Conservation (phyloP, 2,888 invertebrate species). For the Xanthostigma xanthostigma region DNA sequence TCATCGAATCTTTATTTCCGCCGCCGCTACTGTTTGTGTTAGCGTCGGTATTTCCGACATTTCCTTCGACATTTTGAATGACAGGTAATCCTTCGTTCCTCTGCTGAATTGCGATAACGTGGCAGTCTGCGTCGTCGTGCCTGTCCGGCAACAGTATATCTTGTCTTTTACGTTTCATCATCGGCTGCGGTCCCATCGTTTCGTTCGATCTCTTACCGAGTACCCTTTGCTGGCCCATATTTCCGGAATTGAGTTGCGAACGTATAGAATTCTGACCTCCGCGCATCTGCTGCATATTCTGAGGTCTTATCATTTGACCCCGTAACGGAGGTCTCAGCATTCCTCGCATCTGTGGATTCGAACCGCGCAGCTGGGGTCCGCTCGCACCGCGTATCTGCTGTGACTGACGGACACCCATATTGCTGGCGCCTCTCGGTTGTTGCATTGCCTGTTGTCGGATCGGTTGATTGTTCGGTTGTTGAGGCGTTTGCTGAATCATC, state of each 20-base stretch:
- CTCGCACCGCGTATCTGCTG: too few species aligned
- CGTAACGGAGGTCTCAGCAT: too few species aligned
- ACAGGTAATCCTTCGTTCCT: conserved; percentile 51
- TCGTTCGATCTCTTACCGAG: not conserved
- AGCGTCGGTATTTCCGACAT: conserved; percentile 14
- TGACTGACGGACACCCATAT: too few species aligned
- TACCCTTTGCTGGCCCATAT: too few species aligned
- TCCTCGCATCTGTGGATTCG: too few species aligned
- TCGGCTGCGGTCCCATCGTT: conserved; percentile 12
- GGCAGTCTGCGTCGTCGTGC: conserved; percentile 60
- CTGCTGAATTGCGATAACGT: conserved; percentile 59
- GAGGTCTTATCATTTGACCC: too few species aligned
- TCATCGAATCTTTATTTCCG: conserved; percentile 19
- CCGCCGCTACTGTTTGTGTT: conserved; percentile 24
- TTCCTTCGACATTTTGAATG: conserved; percentile 59
- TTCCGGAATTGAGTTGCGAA: too few species aligned
- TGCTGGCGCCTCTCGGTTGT: too few species aligned
- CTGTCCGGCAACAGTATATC: conserved; percentile 52
- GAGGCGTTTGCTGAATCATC: conserved; percentile 1
- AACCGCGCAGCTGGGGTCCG: too few species aligned
- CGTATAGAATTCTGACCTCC: too few species aligned
- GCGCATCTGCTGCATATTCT: too few species aligned
- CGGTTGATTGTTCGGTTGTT: conserved; percentile 1
- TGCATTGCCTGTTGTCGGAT: conserved; percentile 6
- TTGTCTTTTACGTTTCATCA: conserved; percentile 34